Conservation (phyloP, 2,888 invertebrate species). For the Thymelicus sylvestris region DNA sequence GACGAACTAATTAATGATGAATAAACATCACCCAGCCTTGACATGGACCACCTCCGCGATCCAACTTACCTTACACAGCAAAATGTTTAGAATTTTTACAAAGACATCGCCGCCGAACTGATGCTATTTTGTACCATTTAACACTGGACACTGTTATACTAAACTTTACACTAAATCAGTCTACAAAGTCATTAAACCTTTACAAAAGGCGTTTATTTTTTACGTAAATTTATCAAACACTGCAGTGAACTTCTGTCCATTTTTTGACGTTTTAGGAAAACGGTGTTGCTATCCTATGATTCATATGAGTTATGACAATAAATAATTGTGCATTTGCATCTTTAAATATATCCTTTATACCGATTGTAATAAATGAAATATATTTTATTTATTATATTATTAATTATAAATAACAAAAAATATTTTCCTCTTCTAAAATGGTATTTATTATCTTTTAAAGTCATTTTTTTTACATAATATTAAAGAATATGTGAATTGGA, state of each 20-base stretch:
- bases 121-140: background rate
- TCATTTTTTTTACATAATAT: background rate
- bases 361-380: too few relatives aligned
- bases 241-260: conserved; percentile 55
- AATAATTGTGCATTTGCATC: background rate
- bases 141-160: conserved; percentile 43
- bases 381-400: too few relatives aligned
- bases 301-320: too few relatives aligned
- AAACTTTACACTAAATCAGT: conserved; percentile 34
- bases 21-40: conserved; percentile 53
- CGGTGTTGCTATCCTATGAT: conserved; percentile 40
- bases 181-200: conserved; percentile 44
- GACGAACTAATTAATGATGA: conserved; percentile 53
- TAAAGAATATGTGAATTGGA: background rate
- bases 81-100: conserved; percentile 32
- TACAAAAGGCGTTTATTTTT: conserved; percentile 55
- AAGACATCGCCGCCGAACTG: conserved; percentile 33
- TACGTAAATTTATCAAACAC: conserved; percentile 57
- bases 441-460: too few relatives aligned
- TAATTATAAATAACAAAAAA: too few relatives aligned
- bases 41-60: conserved; percentile 47
- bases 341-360: too few relatives aligned
- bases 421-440: too few relatives aligned
- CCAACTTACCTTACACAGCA: conserved; percentile 38
- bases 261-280: conserved; percentile 62